Percentiles rank a stretch among this genome's conserved stretches.
These are phyloP conservation scores for Molorchus minor DNA, from an alignment of 2,888 invertebrate species.

Conservation along the genomic window DNA sequence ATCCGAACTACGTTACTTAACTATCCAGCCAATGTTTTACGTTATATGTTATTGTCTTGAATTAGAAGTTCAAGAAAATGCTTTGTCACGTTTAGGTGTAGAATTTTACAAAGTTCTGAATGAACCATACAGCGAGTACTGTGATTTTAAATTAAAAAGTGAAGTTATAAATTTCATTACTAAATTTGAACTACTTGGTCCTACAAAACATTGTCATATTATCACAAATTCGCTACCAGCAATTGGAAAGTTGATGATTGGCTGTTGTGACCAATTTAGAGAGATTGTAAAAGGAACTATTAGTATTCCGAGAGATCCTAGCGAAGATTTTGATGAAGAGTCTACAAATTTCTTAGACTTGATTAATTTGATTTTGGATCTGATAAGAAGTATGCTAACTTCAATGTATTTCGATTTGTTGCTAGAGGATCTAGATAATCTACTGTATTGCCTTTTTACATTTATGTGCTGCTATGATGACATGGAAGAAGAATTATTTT, in stretches of 20 bases:
- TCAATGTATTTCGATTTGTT: constrained; percentile 41
- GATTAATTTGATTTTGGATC: constrained; percentile 36
- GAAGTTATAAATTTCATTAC: constrained; percentile 42
- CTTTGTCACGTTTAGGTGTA: constrained; percentile 15
- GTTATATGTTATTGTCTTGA: constrained; percentile 5
- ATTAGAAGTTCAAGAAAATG: constrained; percentile 15
- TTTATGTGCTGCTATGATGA: constrained; percentile 43
- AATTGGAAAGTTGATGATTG: constrained; percentile 45
- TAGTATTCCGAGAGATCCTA: constrained; percentile 36
- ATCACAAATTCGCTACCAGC: constrained; percentile 36
- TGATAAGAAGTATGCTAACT: constrained; percentile 41
- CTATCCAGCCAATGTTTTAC: constrained; percentile 11
- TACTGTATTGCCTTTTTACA: constrained; percentile 43
- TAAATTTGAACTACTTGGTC: constrained; percentile 22
- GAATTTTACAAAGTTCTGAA: constrained; percentile 31
- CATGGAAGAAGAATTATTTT: constrained; percentile 37
- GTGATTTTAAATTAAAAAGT: constrained; percentile 43
- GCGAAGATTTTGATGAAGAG: constrained; percentile 33
- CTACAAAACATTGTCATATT: constrained; percentile 25
- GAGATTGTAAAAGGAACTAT: constrained; percentile 37
- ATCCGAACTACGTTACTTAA: constrained; percentile 9
- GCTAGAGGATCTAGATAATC: constrained; percentile 42
- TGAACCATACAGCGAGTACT: constrained; percentile 39
- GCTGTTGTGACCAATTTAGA: constrained; percentile 44
- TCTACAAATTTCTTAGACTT: constrained; percentile 41